Conservation (phyloP, 2,797 vertebrate genomes). For the Tokudaia tokunoshimensis region DNA sequence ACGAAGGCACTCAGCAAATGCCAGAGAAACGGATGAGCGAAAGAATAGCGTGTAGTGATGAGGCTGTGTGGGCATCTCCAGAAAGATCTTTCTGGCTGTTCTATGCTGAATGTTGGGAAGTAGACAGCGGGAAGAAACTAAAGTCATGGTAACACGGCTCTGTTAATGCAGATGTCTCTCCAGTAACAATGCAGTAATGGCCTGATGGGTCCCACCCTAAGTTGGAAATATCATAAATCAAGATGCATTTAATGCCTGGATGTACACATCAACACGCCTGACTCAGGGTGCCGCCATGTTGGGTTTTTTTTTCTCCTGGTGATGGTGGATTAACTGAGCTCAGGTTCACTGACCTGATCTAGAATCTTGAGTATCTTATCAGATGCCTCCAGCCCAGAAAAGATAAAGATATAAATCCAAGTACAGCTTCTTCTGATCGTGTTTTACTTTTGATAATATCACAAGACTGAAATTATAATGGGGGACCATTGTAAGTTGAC, state of each 20-base stretch:
- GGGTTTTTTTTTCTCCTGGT: background rate
- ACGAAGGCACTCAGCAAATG: background rate
- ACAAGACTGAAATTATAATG: background rate
- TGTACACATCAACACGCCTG: background rate
- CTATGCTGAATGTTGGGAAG: background rate
- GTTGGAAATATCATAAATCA: background rate
- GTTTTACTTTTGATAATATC: background rate
- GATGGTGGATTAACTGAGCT: background rate
- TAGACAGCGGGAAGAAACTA: background rate
- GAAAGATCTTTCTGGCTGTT: slow-evolving; percentile 30
- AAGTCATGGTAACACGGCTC: background rate
- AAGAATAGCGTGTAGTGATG: background rate
- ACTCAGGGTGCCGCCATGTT: background rate
- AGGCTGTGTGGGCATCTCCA: slow-evolving; percentile 9
- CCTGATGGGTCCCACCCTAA: background rate
- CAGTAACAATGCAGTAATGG: background rate
- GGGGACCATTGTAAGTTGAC: background rate
- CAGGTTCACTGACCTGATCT: background rate
- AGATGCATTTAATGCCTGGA: background rate
- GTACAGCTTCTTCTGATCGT: background rate
- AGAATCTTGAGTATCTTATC: background rate
- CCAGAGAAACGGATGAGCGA: background rate
- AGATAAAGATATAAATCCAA: background rate
- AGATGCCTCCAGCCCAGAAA: background rate
- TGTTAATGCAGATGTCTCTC: background rate